These are phyloP conservation scores for Aporophyla nigra DNA, from an alignment of 2,888 invertebrate species.

Conservation along the genomic window DNA sequence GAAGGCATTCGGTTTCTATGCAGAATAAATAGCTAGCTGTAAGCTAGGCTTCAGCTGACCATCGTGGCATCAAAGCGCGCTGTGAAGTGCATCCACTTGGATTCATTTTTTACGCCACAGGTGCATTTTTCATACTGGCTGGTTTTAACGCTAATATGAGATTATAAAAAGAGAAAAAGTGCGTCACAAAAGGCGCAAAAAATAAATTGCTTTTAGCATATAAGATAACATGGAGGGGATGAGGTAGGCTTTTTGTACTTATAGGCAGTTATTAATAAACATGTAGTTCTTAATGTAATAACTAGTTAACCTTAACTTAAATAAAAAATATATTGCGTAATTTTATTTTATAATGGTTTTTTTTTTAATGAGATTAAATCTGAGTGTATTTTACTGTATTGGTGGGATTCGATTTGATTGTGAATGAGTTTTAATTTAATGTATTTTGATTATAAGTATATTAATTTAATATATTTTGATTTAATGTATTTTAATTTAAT, in stretches of 20 bases:
- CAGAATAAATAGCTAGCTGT: neutral
- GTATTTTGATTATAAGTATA: too few species aligned
- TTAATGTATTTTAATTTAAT: too few species aligned
- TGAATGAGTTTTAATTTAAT: too few species aligned
- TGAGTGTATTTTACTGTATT: too few species aligned
- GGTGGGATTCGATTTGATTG: too few species aligned
- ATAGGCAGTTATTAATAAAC: neutral
- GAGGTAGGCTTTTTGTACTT: neutral
- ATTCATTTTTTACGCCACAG: conserved; percentile 36
- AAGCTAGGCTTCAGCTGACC: neutral
- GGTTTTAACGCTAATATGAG: conserved; percentile 17
- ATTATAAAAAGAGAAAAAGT: conserved; percentile 18
- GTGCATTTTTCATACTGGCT: conserved; percentile 36
- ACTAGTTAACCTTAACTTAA: too few species aligned
- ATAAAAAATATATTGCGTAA: too few species aligned
- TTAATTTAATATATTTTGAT: too few species aligned
- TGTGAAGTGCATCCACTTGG: conserved; percentile 46
- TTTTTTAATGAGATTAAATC: too few species aligned
- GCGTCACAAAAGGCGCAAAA: neutral
- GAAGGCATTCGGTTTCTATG: neutral
- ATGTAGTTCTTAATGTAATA: too few species aligned
- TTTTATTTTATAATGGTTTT: too few species aligned
- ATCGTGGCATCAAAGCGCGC: conserved; percentile 12
- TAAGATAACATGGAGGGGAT: neutral
- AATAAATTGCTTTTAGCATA: neutral